Evolutionary conservation across 2,113 vertebrate genomes (phyloP).

Genomic region (Tauraco erythrolophus): DNA sequence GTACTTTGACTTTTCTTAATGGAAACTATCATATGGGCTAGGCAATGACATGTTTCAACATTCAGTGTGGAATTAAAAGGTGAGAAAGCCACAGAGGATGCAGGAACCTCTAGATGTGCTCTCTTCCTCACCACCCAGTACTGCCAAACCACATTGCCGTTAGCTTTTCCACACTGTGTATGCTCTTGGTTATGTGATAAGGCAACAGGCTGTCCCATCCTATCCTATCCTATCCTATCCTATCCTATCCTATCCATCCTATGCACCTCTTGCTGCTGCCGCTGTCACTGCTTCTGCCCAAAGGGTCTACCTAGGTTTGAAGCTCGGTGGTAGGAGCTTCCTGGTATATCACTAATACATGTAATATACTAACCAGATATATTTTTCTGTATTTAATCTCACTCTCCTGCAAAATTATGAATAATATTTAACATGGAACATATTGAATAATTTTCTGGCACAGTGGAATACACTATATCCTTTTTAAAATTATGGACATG

Average conservation of each 20-base stretch:
- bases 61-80: neutral
- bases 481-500: neutral
- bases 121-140: neutral
- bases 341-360: neutral
- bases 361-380: neutral
- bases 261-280: accelerated
- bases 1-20: neutral
- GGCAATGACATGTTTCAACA: neutral
- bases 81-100: neutral
- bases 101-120: neutral
- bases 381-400: neutral
- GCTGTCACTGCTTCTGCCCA: neutral
- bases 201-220: neutral
- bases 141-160: neutral
- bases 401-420: neutral
- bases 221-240: neutral
- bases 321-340: neutral
- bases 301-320: neutral
- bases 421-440: neutral
- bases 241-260: neutral
- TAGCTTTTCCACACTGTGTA: neutral
- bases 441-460: neutral
- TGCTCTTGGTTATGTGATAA: neutral
- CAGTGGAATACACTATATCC: neutral
- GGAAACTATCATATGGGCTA: neutral